Evolutionary conservation across 2,888 invertebrate species (phyloP).

Genomic region (Andrena hattorfiana): DNA sequence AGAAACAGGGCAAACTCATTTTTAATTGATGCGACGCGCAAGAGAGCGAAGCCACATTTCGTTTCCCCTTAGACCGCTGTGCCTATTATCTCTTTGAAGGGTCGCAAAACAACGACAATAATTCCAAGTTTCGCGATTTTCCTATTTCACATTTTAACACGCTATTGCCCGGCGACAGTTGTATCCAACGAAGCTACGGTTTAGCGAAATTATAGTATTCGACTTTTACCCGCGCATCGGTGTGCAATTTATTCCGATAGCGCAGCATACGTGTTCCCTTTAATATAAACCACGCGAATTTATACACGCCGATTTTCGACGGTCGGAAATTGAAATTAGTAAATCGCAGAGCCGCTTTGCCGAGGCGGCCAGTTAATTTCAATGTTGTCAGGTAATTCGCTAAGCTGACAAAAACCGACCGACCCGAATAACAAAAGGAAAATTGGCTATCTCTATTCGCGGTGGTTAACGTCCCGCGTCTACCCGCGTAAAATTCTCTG

Average conservation of each 20-base stretch:
- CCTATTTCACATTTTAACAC: background rate
- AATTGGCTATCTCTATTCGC: slow-evolving; percentile 22
- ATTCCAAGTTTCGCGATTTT: background rate
- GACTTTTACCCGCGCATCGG: slow-evolving; percentile 7
- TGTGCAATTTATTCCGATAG: slow-evolving; percentile 22
- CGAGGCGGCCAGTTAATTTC: slow-evolving; percentile 32
- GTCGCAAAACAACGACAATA: background rate
- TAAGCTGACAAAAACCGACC: slow-evolving; percentile 34
- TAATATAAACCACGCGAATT: slow-evolving; percentile 35
- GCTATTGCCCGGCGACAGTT: background rate
- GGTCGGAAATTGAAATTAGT: slow-evolving; percentile 44
- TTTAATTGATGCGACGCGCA: slow-evolving; percentile 12
- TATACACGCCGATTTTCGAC: slow-evolving; percentile 25
- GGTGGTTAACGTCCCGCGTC: slow-evolving; percentile 13
- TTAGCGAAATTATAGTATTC: slow-evolving; percentile 2
- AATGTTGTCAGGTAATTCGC: slow-evolving; percentile 33
- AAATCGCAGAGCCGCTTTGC: slow-evolving; percentile 30
- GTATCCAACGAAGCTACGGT: background rate
- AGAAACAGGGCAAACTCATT: background rate
- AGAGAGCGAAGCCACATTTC: background rate
- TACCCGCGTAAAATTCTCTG: slow-evolving; percentile 18
- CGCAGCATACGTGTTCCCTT: background rate
- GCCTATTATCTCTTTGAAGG: background rate
- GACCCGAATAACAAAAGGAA: slow-evolving; percentile 36
- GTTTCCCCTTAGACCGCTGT: background rate